phyloP scores from a whole-genome alignment of 2,797 vertebrate genomes.

The Urosaurus nigricauda region DNA sequence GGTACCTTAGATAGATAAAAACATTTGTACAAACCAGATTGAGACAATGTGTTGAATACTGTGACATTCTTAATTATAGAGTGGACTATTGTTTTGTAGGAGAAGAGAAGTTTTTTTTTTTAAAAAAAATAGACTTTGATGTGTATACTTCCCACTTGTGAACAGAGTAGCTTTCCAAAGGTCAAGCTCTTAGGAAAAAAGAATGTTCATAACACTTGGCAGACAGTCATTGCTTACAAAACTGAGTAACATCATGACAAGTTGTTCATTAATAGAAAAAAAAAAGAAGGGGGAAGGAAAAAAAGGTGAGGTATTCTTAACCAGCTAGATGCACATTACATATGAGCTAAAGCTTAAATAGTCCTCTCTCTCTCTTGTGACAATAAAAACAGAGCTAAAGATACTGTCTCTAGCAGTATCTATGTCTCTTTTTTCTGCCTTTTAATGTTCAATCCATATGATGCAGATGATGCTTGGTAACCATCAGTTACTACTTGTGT shows the following conservation, averaged over 20 bases:
- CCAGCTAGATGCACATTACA: slow-evolving; percentile 29
- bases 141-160: slow-evolving; percentile 15
- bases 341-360: slow-evolving; percentile 21
- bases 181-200: background rate
- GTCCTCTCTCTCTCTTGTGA: background rate
- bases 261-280: slow-evolving; percentile 37
- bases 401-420: no score
- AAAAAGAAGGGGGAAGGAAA: slow-evolving; percentile 23
- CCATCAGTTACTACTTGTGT: no score
- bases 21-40: slow-evolving; percentile 2
- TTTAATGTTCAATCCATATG: no score
- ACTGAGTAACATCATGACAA: slow-evolving; percentile 28
- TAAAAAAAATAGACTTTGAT: background rate
- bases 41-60: background rate
- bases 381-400: no score
- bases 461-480: no score
- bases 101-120: background rate
- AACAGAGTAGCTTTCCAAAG: slow-evolving; percentile 3
- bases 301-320: slow-evolving; percentile 28
- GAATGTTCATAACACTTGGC: slow-evolving; percentile 18
- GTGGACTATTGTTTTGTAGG: background rate
- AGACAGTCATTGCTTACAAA: slow-evolving; percentile 28
- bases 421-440: no score
- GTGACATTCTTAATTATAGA: slow-evolving; percentile 15
- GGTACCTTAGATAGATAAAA: background rate